Evolutionary conservation across 2,113 vertebrate species (phyloP), one percentile per base, ranked within the genome.

Genomic region (Anolis carolinensis): DNA sequence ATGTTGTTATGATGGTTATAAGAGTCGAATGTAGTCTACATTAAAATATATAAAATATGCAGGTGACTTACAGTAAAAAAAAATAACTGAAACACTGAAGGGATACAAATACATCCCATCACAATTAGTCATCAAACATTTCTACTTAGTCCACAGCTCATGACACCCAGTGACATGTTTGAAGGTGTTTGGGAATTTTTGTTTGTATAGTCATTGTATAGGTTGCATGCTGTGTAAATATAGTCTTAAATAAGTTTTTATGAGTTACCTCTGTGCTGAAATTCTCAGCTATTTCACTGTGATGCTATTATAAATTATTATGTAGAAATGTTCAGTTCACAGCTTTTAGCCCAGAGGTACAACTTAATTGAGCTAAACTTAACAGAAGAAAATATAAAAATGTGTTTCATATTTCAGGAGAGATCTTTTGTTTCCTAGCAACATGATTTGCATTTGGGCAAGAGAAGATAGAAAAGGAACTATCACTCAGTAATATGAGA

Each of bases 251-350:
- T 13, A 77, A 7, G 39, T 77, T 21, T 82, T 92, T 63, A 88
- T 3, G 59, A 50, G 44, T 20, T 81, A 81, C 79, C 50, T 92
- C 91, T 59, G 72, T 88, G 88, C 87, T 85, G 86, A 89, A 91
- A 83, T 89, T 92, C 84, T 82, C 48, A 86, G 93, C 79, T 65
- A 78, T 48, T 78, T 81, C 5, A 2, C 90, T 92, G 91, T 92
- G 92, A 81, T 87, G 48, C 81, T 92, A 48, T 65, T 86, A 76
- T 32, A 79, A 89, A 94, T 92, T 94, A 90, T 92, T 93, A 76
- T 80, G 25, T 91, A 93, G 85, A 94, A 95, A 93, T 82, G 14
- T 68, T 68, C 83, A 79, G 86, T 84, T 94, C 91, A 85, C 83
- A 85, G 85, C 92, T 93, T 86, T 74, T 88, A 91, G 85, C 85